Base-by-base conservation (phyloP, 2,113 vertebrate genomes). In the Menidia beryllina region DNA sequence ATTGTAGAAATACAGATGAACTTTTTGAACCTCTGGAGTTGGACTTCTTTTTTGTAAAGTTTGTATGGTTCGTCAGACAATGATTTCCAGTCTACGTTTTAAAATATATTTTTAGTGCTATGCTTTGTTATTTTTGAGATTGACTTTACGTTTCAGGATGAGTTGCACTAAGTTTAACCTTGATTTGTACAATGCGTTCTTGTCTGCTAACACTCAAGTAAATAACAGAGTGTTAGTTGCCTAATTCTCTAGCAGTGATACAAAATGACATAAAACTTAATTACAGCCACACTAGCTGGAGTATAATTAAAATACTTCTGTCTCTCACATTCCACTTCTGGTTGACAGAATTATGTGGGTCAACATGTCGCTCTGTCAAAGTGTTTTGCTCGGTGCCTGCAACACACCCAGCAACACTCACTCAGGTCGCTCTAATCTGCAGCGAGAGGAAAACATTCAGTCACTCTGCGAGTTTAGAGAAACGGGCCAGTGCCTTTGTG, bases 381-480 rank as follows among this genome's bases (percentile, higher is more conserved):
- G 41, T 7, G 26, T 58, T 34, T 55, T 20, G 23, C 30, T 27
- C 2, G 27, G 52, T 23, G 23, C 19, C 52, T 77, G 45, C 55
- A 21, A 51, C 64, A 59, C 20, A 34, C 12, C 66, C 49, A 25
- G 24, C 14, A 1, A 47, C 63, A n/a, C 8, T 20, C 26, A 1
- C 30, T 36, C 23, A 5, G 39, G 45, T 54, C 19, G 6, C 9
- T 63, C 48, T 27, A 3, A 36, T 55, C 54, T 62, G 53, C 9
- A 65, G 4, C 10, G 4, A 56, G 27, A 64, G 43, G 8, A 53
- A 72, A 78, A 47, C 50, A 34, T 72, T 68, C 30, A 50, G 62
- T 60, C 21, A 27, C 14, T 70, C 12, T 49, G 17, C 57, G 48
- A 39, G 38, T 49, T 45, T 43, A 47, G 38, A 30, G 49, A 73